Evolutionary conservation across 2,888 invertebrate genomes (phyloP), one percentile per base, ranked within the genome.

Genomic region (Charanyca ferruginea): DNA sequence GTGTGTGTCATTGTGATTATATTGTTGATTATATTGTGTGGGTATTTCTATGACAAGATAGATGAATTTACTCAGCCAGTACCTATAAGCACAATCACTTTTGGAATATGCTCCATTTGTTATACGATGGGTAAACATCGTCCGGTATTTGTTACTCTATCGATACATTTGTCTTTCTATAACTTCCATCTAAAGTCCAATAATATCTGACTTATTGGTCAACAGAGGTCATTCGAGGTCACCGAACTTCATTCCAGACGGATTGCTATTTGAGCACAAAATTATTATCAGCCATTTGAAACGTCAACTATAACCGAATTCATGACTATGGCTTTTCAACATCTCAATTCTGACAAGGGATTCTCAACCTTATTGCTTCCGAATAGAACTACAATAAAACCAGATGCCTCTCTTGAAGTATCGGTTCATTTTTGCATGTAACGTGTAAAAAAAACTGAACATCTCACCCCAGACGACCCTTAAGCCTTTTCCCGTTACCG

Each of bases 401-500:
- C 32, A 52, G 23, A 60, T 44, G 66, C 66, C 49, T 60, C 25
- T 38, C 49, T 62, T 58, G 49, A 75, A 72, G 64, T 60, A 60
- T 76, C 35, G 59, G 64, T 67, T 77, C 66, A 79, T 77, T 79
- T 73, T 75, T 70, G 65, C 65, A 73, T 67, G 67, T 62, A 61
- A 64, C 60, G 44, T 52, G 54, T 77, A 74, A 77, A 79, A 79
- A 75, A 79, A 77, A 82, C 80, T 71, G 75, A 81, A 80, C 82
- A 81, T 77, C 76, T 72, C 77, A 79, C 81, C 84, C 80, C 60
- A 76, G 81, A 81, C 79, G 75, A 78, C 76, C 75, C 83, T 84
- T 77, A 81, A 84, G 83, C 76, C 85, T 77, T 78, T 76, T 79
- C 66, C 83, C 79, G 81, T 86, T 86, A 81, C 77, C 74, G 76